phyloP scores from a whole-genome alignment of 2,888 invertebrate genomes.

The Xylophagus ater region DNA sequence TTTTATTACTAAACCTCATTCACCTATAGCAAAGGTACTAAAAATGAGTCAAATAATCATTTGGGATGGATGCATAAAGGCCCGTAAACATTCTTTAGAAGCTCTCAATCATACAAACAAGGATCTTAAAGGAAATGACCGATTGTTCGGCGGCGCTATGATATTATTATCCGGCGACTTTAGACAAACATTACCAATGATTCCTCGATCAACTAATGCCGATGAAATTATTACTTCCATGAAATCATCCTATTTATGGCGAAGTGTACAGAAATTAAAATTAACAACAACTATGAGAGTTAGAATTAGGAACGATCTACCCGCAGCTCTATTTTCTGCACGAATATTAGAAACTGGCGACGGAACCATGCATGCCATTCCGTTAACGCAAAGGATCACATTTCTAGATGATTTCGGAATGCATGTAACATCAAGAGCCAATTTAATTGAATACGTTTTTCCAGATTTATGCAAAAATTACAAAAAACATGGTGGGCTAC shows the following conservation, averaged over 20 bases:
- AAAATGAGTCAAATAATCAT: slow-evolving; percentile 10
- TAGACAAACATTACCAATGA: slow-evolving; percentile 27
- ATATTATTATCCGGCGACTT: slow-evolving; percentile 29
- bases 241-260: slow-evolving; percentile 13
- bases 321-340: slow-evolving; percentile 20
- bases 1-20: slow-evolving; percentile 22
- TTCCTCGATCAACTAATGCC: slow-evolving; percentile 18
- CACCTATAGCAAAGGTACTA: slow-evolving; percentile 10
- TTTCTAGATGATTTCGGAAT: too few species aligned
- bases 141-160: slow-evolving; percentile 24
- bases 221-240: slow-evolving; percentile 14
- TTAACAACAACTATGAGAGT: slow-evolving; percentile 22
- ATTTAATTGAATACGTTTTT: too few species aligned
- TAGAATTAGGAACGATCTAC: slow-evolving; percentile 21
- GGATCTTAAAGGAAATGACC: slow-evolving; percentile 20
- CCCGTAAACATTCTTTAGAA: slow-evolving; percentile 20
- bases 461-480: too few species aligned
- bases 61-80: slow-evolving; percentile 26
- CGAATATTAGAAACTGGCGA: slow-evolving; percentile 11
- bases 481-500: too few species aligned
- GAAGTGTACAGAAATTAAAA: slow-evolving; percentile 20
- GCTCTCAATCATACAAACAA: slow-evolving; percentile 12
- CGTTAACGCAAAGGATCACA: too few species aligned
- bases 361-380: too few species aligned
- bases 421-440: too few species aligned